Base-by-base conservation (phyloP, 2,888 invertebrate genomes). In the Thereva unica region DNA sequence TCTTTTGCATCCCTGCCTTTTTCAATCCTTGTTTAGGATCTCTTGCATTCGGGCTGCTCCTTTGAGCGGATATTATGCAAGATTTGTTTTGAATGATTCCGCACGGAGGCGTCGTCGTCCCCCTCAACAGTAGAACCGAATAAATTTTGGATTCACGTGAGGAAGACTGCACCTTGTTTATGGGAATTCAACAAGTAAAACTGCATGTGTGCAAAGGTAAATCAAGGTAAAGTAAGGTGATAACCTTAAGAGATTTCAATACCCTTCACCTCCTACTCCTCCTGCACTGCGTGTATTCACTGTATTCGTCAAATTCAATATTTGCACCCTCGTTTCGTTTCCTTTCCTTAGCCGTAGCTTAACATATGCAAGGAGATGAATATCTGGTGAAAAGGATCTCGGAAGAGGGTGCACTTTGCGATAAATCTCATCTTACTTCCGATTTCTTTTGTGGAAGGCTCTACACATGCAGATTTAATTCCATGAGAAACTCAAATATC, bases 401-500 rank as follows among this genome's bases (percentile, higher is more conserved):
- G 7, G 9, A 42, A 42, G 42, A 42, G 42, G 42, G 42, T 42
- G 42, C 8, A 42, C 42, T 42, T 42, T 42, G 42, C 42, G 42
- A 42, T 10, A 10, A 66, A 57, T 56, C 66, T 44, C 37, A 52
- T 23, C 35, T 10, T 61, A 67, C 67, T 67, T 67, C 67, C 67
- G 67, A 67, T 67, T 45, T 54, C 41, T 59, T 61, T 67, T 38
- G 23, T 35, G 6, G 9, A n/a, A 34, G 9, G 5, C 10, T 9
- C 5, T 10, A n/a, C n/a, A 45, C 10, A 5, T 45, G n/a, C 4
- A 45, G 5, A n/a, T 61, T 61, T 45, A 49, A 23, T 59, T 47
- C 53, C 67, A 67, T 67, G 67, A 63, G 67, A 67, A 63, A 61
- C 47, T 52, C 53, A 67, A 67, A 67, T 41, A 67, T 63, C 47